Evolutionary conservation across 2,888 invertebrate genomes (phyloP), one percentile per base, ranked within the genome.

Genomic region (Drosophila neonasuta): DNA sequence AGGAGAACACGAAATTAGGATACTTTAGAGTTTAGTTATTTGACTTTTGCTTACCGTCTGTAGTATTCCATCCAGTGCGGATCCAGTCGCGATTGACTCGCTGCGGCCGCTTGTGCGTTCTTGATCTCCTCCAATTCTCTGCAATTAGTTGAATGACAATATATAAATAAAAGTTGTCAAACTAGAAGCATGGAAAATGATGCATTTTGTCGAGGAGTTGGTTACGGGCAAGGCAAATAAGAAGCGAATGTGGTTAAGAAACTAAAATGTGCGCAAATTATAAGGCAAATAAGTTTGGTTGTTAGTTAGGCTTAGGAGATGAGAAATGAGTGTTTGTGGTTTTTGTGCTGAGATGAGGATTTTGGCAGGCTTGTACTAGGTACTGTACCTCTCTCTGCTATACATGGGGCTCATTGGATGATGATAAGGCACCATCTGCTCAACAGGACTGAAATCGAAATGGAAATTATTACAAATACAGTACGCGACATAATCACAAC

Each of bases 61-160:
- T 98, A 98, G 90, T 98, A 94, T 89, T 98, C 98, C 81, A 98
- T 91, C 97, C 97, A 95, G 82, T 95, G 95, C 0, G 96, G 95
- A 89, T 96, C 96, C 79, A 96, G 92, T 48, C 93, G 92, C 65
- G 94, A 92, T 52, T 93, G 93, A 29, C 93, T 93, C 15, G 93
- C 93, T 74, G 93, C 93, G 70, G 93, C 93, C 57, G 91, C 91
- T 79, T 91, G 91, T 69, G 94, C 93, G 90, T 93, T 94, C 92
- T 98, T 95, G 73, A 97, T 93, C 90, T 97, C 98, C 88, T 97
- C 97, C 72, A 91, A 80, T 86, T 91, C 91, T 78, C 91, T 97
- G 97, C 74, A 97, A 92, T 67, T 66, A 61, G 51, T 64, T 39
- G 11, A 73, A 45, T 46, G 24, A 41, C 42, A 36, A 29, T 29